These are phyloP conservation scores for Notothenia coriiceps DNA, from an alignment of 2,113 vertebrate species.

Conservation along the genomic window DNA sequence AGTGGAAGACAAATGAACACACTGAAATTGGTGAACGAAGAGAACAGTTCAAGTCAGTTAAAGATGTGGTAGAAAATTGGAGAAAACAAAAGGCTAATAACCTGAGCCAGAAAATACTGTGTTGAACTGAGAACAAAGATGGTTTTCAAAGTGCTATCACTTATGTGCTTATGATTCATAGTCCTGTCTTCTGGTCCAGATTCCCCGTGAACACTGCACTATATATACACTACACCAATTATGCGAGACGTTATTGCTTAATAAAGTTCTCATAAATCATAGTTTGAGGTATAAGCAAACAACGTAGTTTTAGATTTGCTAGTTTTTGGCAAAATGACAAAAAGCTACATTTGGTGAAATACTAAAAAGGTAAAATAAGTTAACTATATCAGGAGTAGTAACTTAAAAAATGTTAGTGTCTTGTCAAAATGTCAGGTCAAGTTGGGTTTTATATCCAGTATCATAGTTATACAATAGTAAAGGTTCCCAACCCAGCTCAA, in stretches of 20 bases:
- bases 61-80: background rate
- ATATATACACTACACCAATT: background rate
- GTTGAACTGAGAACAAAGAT: background rate
- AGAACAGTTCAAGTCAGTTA: constrained; percentile 3
- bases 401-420: too few species aligned
- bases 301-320: background rate
- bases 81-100: constrained; percentile 1
- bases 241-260: constrained; percentile 15
- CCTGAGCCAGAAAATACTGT: background rate
- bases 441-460: background rate
- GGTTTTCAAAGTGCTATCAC: background rate
- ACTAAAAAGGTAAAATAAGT: background rate
- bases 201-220: background rate
- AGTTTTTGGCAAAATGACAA: too few species aligned
- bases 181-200: background rate
- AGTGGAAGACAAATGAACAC: background rate
- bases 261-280: constrained; percentile 11
- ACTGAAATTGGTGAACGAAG: background rate
- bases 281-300: background rate
- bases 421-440: background rate
- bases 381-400: background rate
- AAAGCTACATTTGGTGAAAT: background rate
- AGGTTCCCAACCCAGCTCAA: background rate
- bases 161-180: background rate
- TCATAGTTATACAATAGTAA: background rate